Conservation (phyloP, 2,113 vertebrate species). For the Hemiprocne comata region DNA sequence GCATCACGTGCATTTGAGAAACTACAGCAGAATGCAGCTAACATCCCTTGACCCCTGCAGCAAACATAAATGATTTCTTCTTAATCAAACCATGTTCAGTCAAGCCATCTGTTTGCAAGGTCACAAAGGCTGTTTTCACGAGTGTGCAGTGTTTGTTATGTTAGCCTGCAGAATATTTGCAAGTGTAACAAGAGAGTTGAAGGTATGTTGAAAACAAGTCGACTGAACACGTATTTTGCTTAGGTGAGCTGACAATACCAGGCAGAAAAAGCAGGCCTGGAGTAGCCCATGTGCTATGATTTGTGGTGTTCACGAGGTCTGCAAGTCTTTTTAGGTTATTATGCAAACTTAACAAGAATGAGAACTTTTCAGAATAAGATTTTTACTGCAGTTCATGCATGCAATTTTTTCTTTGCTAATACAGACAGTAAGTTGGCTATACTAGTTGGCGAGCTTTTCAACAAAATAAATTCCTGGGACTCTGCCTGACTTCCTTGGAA, state of each 20-base stretch:
- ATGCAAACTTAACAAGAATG: neutral
- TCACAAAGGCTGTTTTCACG: neutral
- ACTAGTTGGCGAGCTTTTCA: neutral
- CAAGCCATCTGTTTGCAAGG: neutral
- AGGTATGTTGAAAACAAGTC: neutral
- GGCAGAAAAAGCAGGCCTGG: neutral
- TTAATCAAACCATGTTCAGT: neutral
- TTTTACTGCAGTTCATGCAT: neutral
- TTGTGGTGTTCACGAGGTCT: neutral
- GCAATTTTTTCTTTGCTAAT: neutral
- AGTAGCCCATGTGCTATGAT: neutral
- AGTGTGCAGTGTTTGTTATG: rapidly evolving
- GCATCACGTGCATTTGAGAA: neutral
- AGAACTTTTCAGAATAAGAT: neutral
- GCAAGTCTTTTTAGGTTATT: neutral
- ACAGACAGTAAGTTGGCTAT: neutral
- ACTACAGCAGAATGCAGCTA: neutral
- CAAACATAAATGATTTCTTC: neutral
- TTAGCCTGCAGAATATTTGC: neutral
- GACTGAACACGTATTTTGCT: neutral
- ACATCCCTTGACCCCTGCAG: neutral
- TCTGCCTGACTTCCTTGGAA: constrained; percentile 28
- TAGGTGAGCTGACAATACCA: neutral
- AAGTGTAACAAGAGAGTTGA: neutral
- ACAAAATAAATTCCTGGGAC: constrained; percentile 15